Base-by-base conservation (phyloP, 2,113 vertebrate genomes). In the Thamnophis sirtalis region DNA sequence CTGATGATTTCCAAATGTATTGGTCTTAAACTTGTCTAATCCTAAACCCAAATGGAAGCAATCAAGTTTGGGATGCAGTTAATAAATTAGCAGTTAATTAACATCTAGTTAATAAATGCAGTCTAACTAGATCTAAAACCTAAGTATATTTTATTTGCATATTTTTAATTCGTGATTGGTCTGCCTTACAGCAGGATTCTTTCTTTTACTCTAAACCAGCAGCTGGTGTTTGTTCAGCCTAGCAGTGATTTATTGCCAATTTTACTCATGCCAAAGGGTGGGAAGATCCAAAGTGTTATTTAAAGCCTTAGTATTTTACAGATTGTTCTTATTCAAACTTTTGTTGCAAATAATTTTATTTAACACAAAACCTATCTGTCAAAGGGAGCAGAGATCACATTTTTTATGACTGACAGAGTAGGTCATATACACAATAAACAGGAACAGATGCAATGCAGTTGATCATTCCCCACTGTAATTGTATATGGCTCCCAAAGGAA, bases 361-460 rank as follows among this genome's bases (percentile, higher is more conserved):
- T 92, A 92, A 90, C 54, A 85, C 9, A 28, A 9, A 17, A 49
- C 63, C 26, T 86, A 93, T 92, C 58, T 94, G 87, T 63, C 94
- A 73, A 94, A 63, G 15, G 21, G 10, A 43, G 9, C 4, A 5
- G 24, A 90, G 49, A 63, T 94, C 94, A 68, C 88, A 94, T 0
- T 21, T 58, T 84, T 88, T 33, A 94, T 73, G 33, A 19, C 92
- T 94, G 93, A 87, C 89, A 93, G 93, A 94, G 90, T 91, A 95
- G 94, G 93, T 93, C 96, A 55, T 84, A 92, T 93, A 89, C 88
- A 91, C 91, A 95, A 94, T 93, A 96, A 96, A 96, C 91, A 95
- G 92, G 94, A 92, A 93, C 94, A 96, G 95, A 95, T 94, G 95
- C 94, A 94, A 90, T 93, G 92, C 54, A 93, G 89, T 94, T 89